A percentile compares a stretch with the other conserved stretches of the same genome.
Evolutionary conservation across 1,140 invertebrate species (phyloP).

Genomic region (Drosophila melanogaster): DNA sequence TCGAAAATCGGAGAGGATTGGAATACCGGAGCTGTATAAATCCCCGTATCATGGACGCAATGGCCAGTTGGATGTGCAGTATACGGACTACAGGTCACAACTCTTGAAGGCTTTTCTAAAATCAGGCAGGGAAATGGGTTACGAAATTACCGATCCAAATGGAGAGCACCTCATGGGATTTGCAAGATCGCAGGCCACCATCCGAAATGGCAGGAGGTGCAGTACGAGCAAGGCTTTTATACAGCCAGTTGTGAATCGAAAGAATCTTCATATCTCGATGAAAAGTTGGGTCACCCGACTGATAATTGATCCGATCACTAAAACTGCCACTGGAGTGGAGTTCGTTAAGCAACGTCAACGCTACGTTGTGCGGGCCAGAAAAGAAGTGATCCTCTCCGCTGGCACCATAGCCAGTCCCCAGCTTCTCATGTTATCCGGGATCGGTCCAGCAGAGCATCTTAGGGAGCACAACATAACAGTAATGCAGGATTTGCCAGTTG

Average conservation of each 20-base stretch:
- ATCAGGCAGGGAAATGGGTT: slow-evolving; percentile 90
- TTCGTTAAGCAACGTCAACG: slow-evolving; percentile 86
- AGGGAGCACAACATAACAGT: slow-evolving; percentile 85
- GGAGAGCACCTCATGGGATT: slow-evolving; percentile 88
- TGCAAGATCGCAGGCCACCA: slow-evolving; percentile 89
- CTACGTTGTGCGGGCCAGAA: slow-evolving; percentile 87
- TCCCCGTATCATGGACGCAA: slow-evolving; percentile 88
- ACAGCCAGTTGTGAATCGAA: slow-evolving; percentile 88
- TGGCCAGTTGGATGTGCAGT: slow-evolving; percentile 89
- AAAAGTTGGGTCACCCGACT: slow-evolving; percentile 90
- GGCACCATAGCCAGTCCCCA: slow-evolving; percentile 93
- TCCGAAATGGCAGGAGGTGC: slow-evolving; percentile 88
- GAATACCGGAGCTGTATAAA: slow-evolving; percentile 85
- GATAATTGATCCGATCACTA: slow-evolving; percentile 87
- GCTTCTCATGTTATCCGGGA: slow-evolving; percentile 91
- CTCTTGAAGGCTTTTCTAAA: slow-evolving; percentile 88
- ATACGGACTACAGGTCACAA: slow-evolving; percentile 87
- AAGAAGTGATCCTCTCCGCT: slow-evolving; percentile 91
- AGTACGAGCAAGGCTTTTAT: slow-evolving; percentile 93
- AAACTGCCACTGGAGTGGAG: slow-evolving; percentile 85
- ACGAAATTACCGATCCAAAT: slow-evolving; percentile 88
- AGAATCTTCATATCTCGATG: slow-evolving; percentile 91
- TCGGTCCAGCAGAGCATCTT: slow-evolving; percentile 91
- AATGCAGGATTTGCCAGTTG: slow-evolving; percentile 89
- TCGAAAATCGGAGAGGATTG: slow-evolving; percentile 90